These are phyloP conservation scores for Suricata suricatta DNA, from an alignment of 2,113 vertebrate genomes.

Conservation along the genomic window DNA sequence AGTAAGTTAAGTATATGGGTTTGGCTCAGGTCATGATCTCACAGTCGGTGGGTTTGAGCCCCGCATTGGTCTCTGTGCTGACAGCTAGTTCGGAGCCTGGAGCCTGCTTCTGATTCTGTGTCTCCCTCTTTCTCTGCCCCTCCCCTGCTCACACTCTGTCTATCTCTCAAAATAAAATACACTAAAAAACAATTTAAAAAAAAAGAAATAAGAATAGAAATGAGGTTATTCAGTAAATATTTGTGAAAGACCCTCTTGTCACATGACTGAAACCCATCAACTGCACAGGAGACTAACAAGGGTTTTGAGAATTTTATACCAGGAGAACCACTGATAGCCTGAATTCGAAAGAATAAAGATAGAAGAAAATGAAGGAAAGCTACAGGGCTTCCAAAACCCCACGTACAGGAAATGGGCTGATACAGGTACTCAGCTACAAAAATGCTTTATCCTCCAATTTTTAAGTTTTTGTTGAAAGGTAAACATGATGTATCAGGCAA, in stretches of 20 bases:
- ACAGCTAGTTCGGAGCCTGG: too few relatives aligned
- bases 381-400: not conserved
- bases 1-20: too few relatives aligned
- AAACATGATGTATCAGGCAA: not conserved
- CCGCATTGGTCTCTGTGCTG: too few relatives aligned
- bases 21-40: too few relatives aligned
- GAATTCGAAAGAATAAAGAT: not conserved
- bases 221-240: not conserved
- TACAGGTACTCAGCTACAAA: not conserved
- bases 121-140: too few relatives aligned
- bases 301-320: not conserved
- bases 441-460: not conserved
- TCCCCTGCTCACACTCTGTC: too few relatives aligned
- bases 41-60: too few relatives aligned
- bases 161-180: too few relatives aligned
- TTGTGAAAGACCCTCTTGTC: not conserved
- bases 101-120: too few relatives aligned
- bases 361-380: not conserved
- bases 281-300: not conserved
- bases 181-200: too few relatives aligned
- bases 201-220: too few relatives aligned
- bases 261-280: not conserved
- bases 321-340: not conserved
- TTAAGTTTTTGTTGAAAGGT: not conserved
- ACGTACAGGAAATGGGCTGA: not conserved